Conservation (phyloP, 2,888 invertebrate species). For the Eupithecia inturbata region DNA sequence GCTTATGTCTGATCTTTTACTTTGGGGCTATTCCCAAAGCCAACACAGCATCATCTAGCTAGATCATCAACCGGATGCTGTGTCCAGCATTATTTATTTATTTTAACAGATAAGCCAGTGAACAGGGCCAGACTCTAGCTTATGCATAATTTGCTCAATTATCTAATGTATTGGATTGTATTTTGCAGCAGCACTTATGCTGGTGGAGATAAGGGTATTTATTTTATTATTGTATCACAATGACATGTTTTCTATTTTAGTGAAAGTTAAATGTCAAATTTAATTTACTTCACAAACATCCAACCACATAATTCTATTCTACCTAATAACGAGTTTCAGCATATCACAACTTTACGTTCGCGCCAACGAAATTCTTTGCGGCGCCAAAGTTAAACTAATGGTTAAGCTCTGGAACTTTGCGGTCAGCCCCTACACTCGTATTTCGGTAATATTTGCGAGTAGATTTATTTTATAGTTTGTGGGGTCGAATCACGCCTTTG, state of each 20-base stretch:
- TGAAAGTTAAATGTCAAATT: neutral
- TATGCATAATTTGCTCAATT: neutral
- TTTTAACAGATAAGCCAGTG: neutral
- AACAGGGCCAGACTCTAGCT: neutral
- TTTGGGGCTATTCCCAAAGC: neutral
- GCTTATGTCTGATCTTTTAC: neutral
- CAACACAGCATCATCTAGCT: neutral
- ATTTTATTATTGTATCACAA: too few relatives aligned
- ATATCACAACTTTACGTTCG: conserved; percentile 23
- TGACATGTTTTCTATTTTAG: neutral
- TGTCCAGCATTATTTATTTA: neutral
- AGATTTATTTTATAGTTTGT: conserved; percentile 2
- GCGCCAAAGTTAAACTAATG: conserved; percentile 52
- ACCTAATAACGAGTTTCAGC: conserved; percentile 21
- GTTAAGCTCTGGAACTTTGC: conserved; percentile 60
- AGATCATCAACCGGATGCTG: neutral
- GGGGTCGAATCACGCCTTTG: neutral
- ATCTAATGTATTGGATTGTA: neutral
- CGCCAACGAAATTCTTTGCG: conserved; percentile 55
- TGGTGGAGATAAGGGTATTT: neutral
- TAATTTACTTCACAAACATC: neutral
- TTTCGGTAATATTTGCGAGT: conserved; percentile 47
- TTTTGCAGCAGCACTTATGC: too few relatives aligned
- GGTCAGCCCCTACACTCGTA: conserved; percentile 57
- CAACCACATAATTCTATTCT: neutral